phyloP scores from a whole-genome alignment of 1,140 invertebrate genomes.

The Papilio xuthus region DNA sequence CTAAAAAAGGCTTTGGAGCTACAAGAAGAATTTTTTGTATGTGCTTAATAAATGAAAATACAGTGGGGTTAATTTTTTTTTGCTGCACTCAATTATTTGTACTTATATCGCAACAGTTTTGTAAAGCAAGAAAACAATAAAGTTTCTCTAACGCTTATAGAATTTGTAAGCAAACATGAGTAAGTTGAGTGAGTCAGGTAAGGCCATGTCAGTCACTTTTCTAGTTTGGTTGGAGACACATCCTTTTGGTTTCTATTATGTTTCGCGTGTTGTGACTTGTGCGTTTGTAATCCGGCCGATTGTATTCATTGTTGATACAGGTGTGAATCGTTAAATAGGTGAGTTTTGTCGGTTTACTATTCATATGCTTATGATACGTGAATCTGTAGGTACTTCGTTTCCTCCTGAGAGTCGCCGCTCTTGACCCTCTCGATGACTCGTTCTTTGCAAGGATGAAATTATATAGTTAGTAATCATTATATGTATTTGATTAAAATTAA shows the following conservation, averaged over 20 bases:
- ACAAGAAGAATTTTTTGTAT: too few relatives aligned
- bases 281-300: not conserved
- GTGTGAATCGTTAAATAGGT: constrained; percentile 19
- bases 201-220: constrained; percentile 47
- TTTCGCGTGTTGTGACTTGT: constrained; percentile 14
- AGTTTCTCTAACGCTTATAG: not conserved
- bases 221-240: constrained; percentile 36
- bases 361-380: not conserved
- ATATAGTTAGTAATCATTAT: too few relatives aligned
- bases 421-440: too few relatives aligned
- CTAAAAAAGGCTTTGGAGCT: too few relatives aligned
- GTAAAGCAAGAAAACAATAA: not conserved
- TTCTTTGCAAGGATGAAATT: too few relatives aligned
- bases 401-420: too few relatives aligned
- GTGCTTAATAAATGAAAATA: too few relatives aligned
- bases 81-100: too few relatives aligned
- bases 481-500: too few relatives aligned
- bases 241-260: constrained; percentile 27
- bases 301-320: constrained; percentile 6
- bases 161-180: constrained; percentile 52
- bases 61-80: too few relatives aligned
- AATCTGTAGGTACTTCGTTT: not conserved
- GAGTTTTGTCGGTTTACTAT: not conserved
- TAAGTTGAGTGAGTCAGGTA: constrained; percentile 59
- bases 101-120: not conserved